A percentile compares a stretch with the other conserved stretches of the same genome.
Evolutionary conservation across 2,113 vertebrate genomes (phyloP).

Genomic region (Sebastes schlegelii): DNA sequence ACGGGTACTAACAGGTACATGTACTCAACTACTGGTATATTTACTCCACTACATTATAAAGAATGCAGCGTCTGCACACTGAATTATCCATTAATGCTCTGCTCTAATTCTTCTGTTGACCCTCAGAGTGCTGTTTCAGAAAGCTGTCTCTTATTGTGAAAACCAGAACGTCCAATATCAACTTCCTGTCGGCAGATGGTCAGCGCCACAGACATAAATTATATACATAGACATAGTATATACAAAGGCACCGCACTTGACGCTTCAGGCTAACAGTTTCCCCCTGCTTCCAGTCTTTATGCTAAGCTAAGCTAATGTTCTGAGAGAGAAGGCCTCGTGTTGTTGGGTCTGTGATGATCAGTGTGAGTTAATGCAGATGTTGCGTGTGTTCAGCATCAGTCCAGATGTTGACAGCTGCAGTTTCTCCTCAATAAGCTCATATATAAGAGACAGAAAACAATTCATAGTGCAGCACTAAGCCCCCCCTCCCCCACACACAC

Average conservation of each 20-base stretch:
- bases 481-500: background rate
- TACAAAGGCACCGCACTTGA: no score
- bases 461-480: background rate
- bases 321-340: background rate
- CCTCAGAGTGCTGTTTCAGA: background rate
- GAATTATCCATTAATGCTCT: background rate
- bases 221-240: no score
- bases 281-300: background rate
- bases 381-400: background rate
- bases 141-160: background rate
- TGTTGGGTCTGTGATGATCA: no score
- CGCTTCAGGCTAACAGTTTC: no score
- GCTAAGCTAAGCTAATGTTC: background rate
- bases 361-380: background rate
- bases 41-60: background rate
- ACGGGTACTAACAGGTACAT: background rate
- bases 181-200: background rate
- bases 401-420: background rate
- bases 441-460: background rate
- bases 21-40: no score
- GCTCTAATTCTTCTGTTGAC: background rate
- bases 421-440: background rate
- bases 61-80: background rate
- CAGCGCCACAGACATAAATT: no score
- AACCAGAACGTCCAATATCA: background rate